Percentiles rank a stretch among this genome's conserved stretches.
Evolutionary conservation across 1,140 invertebrate species (phyloP).

Genomic region (Lamellibrachia luymesi): DNA sequence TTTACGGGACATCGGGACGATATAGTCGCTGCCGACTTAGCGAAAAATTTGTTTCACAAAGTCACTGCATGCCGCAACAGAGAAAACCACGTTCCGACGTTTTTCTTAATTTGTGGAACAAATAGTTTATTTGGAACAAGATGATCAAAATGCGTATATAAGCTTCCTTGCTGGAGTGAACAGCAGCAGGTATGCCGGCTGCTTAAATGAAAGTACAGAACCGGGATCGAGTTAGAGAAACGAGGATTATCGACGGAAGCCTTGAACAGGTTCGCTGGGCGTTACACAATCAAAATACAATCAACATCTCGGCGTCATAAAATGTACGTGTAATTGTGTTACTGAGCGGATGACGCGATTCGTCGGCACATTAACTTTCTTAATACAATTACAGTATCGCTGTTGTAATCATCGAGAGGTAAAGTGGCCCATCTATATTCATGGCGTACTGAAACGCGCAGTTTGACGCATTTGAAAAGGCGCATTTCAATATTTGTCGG

Average conservation of each 20-base stretch:
- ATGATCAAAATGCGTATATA: neutral
- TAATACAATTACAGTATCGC: constrained; percentile 5
- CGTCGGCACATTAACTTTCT: neutral
- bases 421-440: constrained; percentile 4
- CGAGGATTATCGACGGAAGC: neutral
- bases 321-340: neutral
- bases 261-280: neutral
- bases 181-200: neutral
- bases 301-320: neutral
- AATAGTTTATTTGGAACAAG: neutral
- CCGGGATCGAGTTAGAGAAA: neutral
- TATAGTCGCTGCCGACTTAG: no score
- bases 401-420: neutral
- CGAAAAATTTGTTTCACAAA: no score
- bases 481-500: constrained; percentile 1
- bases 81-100: neutral
- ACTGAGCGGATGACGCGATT: neutral
- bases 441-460: neutral
- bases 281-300: constrained; percentile 1
- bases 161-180: neutral
- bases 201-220: neutral
- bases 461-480: constrained; percentile 1
- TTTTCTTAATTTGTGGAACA: neutral
- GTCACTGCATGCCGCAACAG: neutral
- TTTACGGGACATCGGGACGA: no score